Conservation (phyloP, 1,140 invertebrate species). For the Dolichoris vasculosae region DNA sequence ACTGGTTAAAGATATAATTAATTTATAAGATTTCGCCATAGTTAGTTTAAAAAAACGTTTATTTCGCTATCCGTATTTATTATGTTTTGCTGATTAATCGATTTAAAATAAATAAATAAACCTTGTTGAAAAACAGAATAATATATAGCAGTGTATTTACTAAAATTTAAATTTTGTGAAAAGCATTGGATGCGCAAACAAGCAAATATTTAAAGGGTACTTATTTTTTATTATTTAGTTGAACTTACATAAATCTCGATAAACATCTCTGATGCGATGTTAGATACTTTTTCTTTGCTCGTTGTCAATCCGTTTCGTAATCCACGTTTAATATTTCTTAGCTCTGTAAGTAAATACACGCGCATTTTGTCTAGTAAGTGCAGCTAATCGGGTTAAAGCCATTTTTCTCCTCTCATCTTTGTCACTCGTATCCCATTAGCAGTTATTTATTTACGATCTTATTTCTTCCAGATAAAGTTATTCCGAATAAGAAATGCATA, state of each 20-base stretch:
- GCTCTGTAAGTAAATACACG: not conserved
- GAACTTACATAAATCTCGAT: not conserved
- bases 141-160: no score
- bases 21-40: no score
- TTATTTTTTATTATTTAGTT: not conserved
- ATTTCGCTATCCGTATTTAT: no score
- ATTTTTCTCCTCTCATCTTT: not conserved
- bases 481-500: no score
- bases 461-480: not conserved
- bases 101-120: no score
- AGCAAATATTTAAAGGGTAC: not conserved
- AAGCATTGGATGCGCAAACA: not conserved
- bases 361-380: not conserved
- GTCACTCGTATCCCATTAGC: not conserved
- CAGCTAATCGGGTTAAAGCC: not conserved
- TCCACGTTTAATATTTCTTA: not conserved
- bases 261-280: not conserved
- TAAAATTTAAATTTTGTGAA: not conserved
- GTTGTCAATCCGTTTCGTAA: not conserved
- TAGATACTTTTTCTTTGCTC: not conserved
- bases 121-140: no score
- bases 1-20: no score
- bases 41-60: no score
- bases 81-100: no score
- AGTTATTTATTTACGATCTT: not conserved